Base-by-base conservation (phyloP, 2,888 invertebrate species). In the Xiphydria camelus region DNA sequence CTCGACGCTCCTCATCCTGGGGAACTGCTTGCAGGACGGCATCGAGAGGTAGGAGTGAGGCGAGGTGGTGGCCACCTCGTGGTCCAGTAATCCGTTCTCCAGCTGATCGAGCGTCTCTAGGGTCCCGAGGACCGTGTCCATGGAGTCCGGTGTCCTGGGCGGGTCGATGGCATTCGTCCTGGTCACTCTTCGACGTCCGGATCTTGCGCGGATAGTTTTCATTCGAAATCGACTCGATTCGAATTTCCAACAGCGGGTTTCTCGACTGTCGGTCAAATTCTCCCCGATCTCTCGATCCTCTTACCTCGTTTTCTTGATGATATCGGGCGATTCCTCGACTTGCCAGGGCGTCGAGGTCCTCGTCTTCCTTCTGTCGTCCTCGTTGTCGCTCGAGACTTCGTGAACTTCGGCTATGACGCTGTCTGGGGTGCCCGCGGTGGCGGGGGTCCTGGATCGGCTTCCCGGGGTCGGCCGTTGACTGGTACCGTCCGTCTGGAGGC, bases 11-110 rank as follows among this genome's bases (percentile, higher is more conserved):
- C 85, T 83, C 72, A 87, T 87, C 81, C 86, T 86, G 1, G 91
- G 91, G 64, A 91, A 92, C n/a, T 88, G 85, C 63, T 86, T 88
- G 6, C 91, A 86, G 2, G 91, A 90, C 15, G 89, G 89, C 91
- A 91, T 91, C 0, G 91, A 91, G 4, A 91, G 80, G 65, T 88
- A 91, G 0, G 91, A 91, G 34, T 89, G 88, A 0, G 91, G 77
- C 3, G 75, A 72, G 10, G 68, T 63, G 4, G 68, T 57, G 15
- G 62, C 58, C 44, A 69, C 70, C 31, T 68, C 63, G 18, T 58
- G 57, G 7, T 50, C 59, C 9, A 41, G 45, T 26, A 61, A 68
- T 34, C 57, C 64, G 20, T 64, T 62, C 40, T 69, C 68, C 39
- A 65, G 33, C 0, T 65, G 63, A 32, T 69, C 62, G 19, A 66